Conservation (phyloP, 2,888 invertebrate genomes). For the Brenthis ino region DNA sequence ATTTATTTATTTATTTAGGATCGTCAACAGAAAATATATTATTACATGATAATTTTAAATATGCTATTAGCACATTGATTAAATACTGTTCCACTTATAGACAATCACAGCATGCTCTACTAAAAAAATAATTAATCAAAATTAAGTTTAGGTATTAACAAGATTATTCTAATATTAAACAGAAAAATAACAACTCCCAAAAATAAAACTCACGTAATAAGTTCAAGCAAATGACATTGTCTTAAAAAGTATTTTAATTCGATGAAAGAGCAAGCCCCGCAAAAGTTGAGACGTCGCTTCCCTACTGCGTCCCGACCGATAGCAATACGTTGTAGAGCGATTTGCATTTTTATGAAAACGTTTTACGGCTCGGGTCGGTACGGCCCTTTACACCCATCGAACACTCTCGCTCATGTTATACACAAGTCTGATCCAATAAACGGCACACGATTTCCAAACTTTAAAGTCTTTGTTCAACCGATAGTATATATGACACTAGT, state of each 20-base stretch:
- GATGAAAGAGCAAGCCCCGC: constrained; percentile 61
- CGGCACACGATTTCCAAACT: constrained; percentile 22
- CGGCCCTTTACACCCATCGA: constrained; percentile 44
- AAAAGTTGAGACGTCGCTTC: constrained; percentile 51
- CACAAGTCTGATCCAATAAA: constrained; percentile 23
- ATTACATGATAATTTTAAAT: too few relatives aligned
- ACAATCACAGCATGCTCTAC: too few relatives aligned
- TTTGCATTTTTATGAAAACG: constrained; percentile 81
- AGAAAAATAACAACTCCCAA: constrained; percentile 19
- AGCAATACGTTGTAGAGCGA: constrained; percentile 70
- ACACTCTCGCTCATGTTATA: constrained; percentile 6
- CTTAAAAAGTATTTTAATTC: constrained; percentile 73
- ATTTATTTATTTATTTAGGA: too few relatives aligned
- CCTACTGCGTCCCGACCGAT: constrained; percentile 45
- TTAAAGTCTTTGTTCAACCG: constrained; percentile 14
- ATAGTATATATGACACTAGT: constrained; percentile 24
- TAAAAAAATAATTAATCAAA: too few relatives aligned
- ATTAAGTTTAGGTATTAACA: background rate
- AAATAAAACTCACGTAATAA: constrained; percentile 50
- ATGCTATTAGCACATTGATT: too few relatives aligned
- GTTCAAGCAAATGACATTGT: constrained; percentile 61
- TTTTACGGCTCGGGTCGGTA: constrained; percentile 55
- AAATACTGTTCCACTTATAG: too few relatives aligned
- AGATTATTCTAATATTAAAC: constrained; percentile 15
- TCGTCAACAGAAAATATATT: too few relatives aligned